Evolutionary conservation across 2,888 invertebrate species (phyloP).

Genomic region (Macrophya annulata): DNA sequence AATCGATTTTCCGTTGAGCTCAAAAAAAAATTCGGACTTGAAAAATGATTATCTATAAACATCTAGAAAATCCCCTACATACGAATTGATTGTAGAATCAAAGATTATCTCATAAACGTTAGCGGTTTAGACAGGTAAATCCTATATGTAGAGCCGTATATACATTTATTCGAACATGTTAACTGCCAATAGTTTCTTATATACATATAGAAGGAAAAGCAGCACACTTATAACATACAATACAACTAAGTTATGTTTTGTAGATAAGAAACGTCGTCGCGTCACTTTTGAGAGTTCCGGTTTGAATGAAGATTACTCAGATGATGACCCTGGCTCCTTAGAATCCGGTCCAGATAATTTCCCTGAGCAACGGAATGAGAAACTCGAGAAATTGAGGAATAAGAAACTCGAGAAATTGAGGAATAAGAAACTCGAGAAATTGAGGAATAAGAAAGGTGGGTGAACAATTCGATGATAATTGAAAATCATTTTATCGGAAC

Average conservation of each 20-base stretch:
- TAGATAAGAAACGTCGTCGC: background rate
- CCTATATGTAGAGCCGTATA: background rate
- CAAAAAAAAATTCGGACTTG: background rate
- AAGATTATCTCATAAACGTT: background rate
- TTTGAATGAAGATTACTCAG: background rate
- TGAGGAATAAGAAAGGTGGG: background rate
- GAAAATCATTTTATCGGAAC: background rate
- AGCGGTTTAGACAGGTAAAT: background rate
- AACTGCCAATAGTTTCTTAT: background rate
- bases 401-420: background rate
- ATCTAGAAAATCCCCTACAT: background rate
- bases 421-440: background rate
- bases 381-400: background rate
- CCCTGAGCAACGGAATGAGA: background rate
- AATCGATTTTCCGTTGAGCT: background rate
- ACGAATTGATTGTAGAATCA: background rate
- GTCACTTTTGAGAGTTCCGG: background rate
- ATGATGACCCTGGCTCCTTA: background rate
- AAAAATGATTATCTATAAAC: background rate
- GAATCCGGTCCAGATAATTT: too few species aligned
- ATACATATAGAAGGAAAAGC: background rate
- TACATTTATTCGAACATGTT: background rate
- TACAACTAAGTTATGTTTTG: background rate
- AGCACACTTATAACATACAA: background rate
- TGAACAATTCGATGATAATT: background rate